Evolutionary conservation across 2,888 invertebrate genomes (phyloP).

Genomic region (Rotaria macrura): DNA sequence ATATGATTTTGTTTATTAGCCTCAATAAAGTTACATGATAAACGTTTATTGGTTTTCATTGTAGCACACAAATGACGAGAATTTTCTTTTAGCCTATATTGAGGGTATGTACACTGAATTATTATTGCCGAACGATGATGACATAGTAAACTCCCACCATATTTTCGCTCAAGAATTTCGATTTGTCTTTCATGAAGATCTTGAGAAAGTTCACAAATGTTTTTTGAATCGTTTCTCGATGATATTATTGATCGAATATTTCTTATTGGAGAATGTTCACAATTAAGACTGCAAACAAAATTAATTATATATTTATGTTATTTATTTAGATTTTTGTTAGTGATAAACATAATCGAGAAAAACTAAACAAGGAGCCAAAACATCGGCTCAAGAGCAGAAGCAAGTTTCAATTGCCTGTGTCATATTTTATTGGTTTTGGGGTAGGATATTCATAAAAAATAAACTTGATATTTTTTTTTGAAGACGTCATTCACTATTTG

Average conservation of each 20-base stretch:
- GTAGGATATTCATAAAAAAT: too few relatives aligned
- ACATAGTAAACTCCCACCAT: slow-evolving; percentile 76
- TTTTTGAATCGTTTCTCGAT: not conserved
- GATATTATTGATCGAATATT: not conserved
- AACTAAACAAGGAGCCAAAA: too few relatives aligned
- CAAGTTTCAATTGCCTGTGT: too few relatives aligned
- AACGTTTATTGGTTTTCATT: slow-evolving; percentile 81
- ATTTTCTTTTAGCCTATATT: slow-evolving; percentile 81
- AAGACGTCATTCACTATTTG: too few relatives aligned
- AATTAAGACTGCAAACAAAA: not conserved
- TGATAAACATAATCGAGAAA: too few relatives aligned
- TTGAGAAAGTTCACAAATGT: slow-evolving; percentile 59
- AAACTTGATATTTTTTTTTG: too few relatives aligned
- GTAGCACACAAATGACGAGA: slow-evolving; percentile 61
- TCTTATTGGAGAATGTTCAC: too few relatives aligned
- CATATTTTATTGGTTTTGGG: too few relatives aligned
- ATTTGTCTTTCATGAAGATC: slow-evolving; percentile 73
- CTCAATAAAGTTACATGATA: slow-evolving; percentile 59
- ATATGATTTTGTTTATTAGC: not conserved
- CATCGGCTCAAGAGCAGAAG: too few relatives aligned
- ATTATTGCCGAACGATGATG: slow-evolving; percentile 82
- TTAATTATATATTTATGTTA: too few relatives aligned
- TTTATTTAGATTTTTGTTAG: too few relatives aligned
- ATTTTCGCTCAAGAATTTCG: slow-evolving; percentile 85
- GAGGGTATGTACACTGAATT: slow-evolving; percentile 86